A percentile compares a stretch with the other conserved stretches of the same genome.
These are phyloP conservation scores for Phyllostomus discolor DNA, from an alignment of 2,113 vertebrate species.

Conservation along the genomic window DNA sequence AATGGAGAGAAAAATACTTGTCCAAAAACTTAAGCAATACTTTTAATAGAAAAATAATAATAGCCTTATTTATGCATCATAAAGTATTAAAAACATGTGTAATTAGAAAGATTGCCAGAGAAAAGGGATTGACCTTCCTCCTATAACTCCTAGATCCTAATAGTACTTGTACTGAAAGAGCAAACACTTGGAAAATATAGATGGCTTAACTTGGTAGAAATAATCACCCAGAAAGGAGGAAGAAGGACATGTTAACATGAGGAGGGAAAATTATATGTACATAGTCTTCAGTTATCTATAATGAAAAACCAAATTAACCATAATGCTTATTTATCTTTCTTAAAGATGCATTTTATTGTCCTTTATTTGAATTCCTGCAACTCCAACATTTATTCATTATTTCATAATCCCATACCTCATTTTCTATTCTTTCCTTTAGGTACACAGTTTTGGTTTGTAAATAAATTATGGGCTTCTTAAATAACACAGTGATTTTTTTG, in stretches of 20 bases:
- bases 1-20: not conserved
- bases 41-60: not conserved
- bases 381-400: not conserved
- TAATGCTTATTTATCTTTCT: not conserved
- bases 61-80: not conserved
- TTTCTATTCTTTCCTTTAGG: not conserved
- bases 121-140: not conserved
- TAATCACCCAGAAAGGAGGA: not conserved
- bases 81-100: not conserved
- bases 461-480: not conserved
- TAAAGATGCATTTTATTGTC: not conserved
- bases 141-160: not conserved
- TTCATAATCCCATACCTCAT: not conserved
- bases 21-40: not conserved
- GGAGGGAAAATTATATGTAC: not conserved
- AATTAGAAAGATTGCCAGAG: not conserved
- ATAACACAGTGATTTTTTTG: not conserved
- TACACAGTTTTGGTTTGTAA: not conserved
- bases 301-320: not conserved
- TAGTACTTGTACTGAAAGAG: not conserved
- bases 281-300: not conserved
- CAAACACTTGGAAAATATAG: not conserved
- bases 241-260: not conserved
- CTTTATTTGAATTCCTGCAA: not conserved
- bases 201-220: not conserved